These are phyloP conservation scores for Ceratothoa steindachneri DNA, from an alignment of 2,888 invertebrate species.

Conservation along the genomic window DNA sequence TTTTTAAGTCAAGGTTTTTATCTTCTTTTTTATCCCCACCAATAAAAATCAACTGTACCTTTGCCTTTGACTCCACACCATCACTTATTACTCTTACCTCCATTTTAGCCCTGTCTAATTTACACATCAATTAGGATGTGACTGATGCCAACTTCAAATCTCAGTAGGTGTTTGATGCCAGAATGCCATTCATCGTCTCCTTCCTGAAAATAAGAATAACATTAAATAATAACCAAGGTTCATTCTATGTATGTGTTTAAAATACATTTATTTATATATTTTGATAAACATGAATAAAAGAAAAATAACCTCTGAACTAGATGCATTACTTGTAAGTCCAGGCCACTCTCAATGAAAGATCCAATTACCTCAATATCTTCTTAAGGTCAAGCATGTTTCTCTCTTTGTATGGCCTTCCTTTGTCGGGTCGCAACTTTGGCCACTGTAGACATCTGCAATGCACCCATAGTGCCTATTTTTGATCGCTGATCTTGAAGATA, in stretches of 20 bases:
- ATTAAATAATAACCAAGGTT: too few relatives aligned
- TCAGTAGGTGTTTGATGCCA: not conserved
- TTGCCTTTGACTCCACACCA: not conserved
- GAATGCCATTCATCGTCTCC: not conserved
- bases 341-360: not conserved
- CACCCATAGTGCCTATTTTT: not conserved
- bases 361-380: not conserved
- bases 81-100: not conserved
- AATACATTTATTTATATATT: not conserved
- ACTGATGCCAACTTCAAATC: not conserved
- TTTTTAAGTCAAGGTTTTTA: not conserved
- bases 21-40: not conserved
- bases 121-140: not conserved
- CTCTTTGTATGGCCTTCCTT: not conserved
- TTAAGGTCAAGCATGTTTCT: not conserved
- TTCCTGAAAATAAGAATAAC: not conserved
- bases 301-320: not conserved
- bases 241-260: not conserved
- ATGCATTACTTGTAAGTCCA: not conserved
- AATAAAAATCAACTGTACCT: not conserved
- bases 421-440: not conserved
- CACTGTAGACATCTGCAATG: not conserved
- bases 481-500: conserved; percentile 1
- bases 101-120: not conserved
- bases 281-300: not conserved